phyloP scores from a whole-genome alignment of 2,888 invertebrate species.

The Corbicula japonica region DNA sequence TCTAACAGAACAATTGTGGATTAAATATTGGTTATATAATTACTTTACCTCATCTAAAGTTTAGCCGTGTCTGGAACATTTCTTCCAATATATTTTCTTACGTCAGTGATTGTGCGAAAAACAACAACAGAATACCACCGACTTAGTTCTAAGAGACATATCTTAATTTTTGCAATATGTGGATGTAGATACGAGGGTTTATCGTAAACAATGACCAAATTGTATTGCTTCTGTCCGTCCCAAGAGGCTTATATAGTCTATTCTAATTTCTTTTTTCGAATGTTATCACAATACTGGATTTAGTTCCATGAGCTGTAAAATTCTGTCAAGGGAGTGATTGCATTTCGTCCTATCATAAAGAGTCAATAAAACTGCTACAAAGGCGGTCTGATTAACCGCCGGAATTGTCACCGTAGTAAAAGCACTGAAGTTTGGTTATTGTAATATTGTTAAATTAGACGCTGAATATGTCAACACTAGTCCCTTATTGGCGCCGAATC shows the following conservation, averaged over 20 bases:
- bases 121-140: too few species aligned
- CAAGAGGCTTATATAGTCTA: constrained; percentile 3
- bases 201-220: background rate
- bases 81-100: too few species aligned
- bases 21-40: too few species aligned
- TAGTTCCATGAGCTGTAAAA: constrained; percentile 14
- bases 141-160: too few species aligned
- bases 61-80: too few species aligned
- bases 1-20: too few species aligned
- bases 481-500: too few species aligned
- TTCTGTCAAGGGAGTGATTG: constrained; percentile 28
- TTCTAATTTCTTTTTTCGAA: constrained; percentile 9
- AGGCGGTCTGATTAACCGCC: constrained; percentile 28
- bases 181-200: too few species aligned
- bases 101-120: too few species aligned
- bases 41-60: too few species aligned
- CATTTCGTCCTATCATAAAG: constrained; percentile 29
- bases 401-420: constrained; percentile 35
- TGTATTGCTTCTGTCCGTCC: background rate
- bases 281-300: constrained; percentile 11
- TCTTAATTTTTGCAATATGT: too few species aligned
- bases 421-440: constrained; percentile 5
- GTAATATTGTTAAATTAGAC: constrained; percentile 26
- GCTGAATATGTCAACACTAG: too few species aligned
- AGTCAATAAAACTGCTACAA: constrained; percentile 40